These are phyloP conservation scores for Panurus biarmicus DNA, from an alignment of 2,113 vertebrate species.

Conservation along the genomic window DNA sequence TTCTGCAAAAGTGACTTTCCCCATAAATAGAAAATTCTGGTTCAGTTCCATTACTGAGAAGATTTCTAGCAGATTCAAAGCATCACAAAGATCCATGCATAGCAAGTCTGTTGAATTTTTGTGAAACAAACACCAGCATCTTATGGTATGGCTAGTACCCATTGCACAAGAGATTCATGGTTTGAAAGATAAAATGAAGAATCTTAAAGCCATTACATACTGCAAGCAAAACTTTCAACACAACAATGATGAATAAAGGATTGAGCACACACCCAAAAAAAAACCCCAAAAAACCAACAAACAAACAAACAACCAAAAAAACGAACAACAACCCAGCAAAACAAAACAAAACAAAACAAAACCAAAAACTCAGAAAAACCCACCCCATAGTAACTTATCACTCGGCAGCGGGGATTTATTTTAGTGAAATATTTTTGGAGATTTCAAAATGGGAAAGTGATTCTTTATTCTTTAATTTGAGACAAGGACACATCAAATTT, in stretches of 20 bases:
- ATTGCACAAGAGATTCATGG: background rate
- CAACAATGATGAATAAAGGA: background rate
- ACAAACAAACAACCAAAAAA: background rate
- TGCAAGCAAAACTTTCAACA: background rate
- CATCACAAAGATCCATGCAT: background rate
- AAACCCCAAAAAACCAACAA: background rate
- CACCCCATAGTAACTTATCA: background rate
- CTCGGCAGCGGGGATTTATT: background rate
- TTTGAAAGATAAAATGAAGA: background rate
- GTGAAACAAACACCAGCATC: background rate
- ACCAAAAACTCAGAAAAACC: background rate
- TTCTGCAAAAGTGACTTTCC: background rate
- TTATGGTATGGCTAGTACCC: background rate
- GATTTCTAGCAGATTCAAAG: background rate
- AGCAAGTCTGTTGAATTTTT: background rate
- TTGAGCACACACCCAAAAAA: no score
- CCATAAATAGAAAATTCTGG: background rate
- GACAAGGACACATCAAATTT: background rate
- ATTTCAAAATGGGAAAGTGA: background rate
- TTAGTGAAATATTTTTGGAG: background rate
- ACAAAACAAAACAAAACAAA: no score
- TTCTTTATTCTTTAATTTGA: background rate
- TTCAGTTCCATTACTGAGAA: background rate
- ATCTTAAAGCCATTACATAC: background rate
- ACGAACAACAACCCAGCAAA: background rate